A percentile compares a stretch with the other conserved stretches of the same genome.
Evolutionary conservation across 2,113 vertebrate species (phyloP).

Genomic region (rabbit (Oryctolagus cuniculus)): DNA sequence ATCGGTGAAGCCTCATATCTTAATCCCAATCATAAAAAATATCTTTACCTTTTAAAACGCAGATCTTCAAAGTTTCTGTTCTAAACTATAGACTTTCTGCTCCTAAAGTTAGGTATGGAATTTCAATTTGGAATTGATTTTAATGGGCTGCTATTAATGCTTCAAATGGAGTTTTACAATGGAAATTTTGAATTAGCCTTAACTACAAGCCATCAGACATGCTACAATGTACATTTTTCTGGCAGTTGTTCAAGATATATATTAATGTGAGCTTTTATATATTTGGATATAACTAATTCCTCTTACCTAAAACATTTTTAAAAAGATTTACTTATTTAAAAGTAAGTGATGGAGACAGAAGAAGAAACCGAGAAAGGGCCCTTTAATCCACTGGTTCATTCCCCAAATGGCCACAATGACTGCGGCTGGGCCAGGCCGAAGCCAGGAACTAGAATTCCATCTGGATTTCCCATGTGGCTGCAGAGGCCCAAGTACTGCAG

Average conservation of each 20-base stretch:
- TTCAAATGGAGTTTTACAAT: constrained; percentile 2
- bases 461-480: too few species aligned
- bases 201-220: not conserved
- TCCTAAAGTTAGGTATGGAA: not conserved
- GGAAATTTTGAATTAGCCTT: not conserved
- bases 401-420: too few species aligned
- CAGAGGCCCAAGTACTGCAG: too few species aligned
- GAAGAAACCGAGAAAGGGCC: too few species aligned
- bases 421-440: too few species aligned
- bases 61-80: not conserved
- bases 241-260: not conserved
- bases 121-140: constrained; percentile 45
- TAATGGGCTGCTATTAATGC: constrained; percentile 26
- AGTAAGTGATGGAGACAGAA: too few species aligned
- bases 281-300: constrained; percentile 51
- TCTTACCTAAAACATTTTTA: constrained; percentile 15
- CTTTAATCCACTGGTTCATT: too few species aligned
- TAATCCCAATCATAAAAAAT: constrained; percentile 8
- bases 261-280: constrained; percentile 48
- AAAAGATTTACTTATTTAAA: too few species aligned
- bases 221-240: not conserved
- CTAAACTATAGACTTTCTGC: not conserved
- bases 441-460: too few species aligned
- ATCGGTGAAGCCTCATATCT: not conserved
- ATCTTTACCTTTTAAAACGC: not conserved